A percentile compares a stretch with the other conserved stretches of the same genome.
These are phyloP conservation scores for Ormyrus rosae DNA, from an alignment of 2,888 invertebrate genomes.

Conservation along the genomic window DNA sequence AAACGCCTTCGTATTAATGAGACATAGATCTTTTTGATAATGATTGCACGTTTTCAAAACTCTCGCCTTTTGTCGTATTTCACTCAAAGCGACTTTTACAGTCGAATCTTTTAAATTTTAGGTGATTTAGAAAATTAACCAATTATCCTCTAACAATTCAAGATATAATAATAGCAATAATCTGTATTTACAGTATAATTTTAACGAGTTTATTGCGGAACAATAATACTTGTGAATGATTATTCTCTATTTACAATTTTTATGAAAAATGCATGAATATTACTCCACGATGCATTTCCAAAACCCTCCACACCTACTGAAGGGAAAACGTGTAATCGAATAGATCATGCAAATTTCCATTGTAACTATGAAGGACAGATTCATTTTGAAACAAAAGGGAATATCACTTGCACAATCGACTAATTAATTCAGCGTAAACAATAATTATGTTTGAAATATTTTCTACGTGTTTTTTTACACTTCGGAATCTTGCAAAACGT, in stretches of 20 bases:
- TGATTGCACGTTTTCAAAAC: neutral
- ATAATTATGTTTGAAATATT: neutral
- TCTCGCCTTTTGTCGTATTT: neutral
- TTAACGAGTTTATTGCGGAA: too few species aligned
- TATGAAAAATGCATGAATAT: neutral
- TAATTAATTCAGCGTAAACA: conserved; percentile 46
- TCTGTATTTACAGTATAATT: too few species aligned
- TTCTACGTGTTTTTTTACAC: neutral
- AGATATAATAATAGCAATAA: too few species aligned
- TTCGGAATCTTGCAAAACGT: neutral
- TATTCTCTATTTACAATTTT: too few species aligned
- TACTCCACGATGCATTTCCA: conserved; percentile 13
- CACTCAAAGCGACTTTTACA: conserved; percentile 15
- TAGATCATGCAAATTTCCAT: conserved; percentile 53
- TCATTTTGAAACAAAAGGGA: conserved; percentile 45
- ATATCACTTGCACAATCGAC: conserved; percentile 30
- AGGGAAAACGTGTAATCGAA: conserved; percentile 22
- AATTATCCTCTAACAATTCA: too few species aligned
- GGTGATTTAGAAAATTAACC: too few species aligned
- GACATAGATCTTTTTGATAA: conserved; percentile 1
- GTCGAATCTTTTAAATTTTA: too few species aligned
- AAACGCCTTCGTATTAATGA: neutral
- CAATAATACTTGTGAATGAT: too few species aligned
- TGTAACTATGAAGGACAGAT: conserved; percentile 35
- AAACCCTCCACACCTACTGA: conserved; percentile 36